These are phyloP conservation scores for Loxodonta africana DNA, from an alignment of 2,113 vertebrate species.

Conservation along the genomic window DNA sequence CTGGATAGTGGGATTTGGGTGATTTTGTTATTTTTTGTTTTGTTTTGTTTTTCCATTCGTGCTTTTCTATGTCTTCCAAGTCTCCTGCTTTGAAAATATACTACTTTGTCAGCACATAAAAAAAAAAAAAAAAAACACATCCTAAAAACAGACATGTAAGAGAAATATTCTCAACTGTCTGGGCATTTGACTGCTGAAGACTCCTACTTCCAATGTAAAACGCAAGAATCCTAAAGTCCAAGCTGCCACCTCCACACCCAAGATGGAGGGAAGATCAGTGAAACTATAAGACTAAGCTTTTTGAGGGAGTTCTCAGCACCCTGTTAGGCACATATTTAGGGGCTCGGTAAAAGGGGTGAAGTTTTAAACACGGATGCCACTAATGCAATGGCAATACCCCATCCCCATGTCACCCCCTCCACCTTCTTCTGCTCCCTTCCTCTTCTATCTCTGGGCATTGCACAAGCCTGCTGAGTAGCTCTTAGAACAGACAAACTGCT, in stretches of 20 bases:
- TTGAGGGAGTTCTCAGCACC: neutral
- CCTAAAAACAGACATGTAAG: conserved; percentile 70
- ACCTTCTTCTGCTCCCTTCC: neutral
- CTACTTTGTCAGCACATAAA: conserved; percentile 56
- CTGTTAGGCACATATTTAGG: neutral
- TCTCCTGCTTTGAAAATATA: conserved; percentile 67
- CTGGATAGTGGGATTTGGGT: neutral
- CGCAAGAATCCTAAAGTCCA: conserved; percentile 22
- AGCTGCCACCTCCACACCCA: neutral
- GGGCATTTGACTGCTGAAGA: conserved; percentile 52
- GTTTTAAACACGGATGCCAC: conserved; percentile 22
- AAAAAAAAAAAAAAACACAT: conserved; percentile 25
- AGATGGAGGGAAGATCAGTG: conserved; percentile 30
- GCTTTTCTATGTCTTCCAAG: conserved; percentile 63
- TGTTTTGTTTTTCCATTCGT: conserved; percentile 57
- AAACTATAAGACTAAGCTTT: conserved; percentile 46
- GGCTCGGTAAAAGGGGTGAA: conserved; percentile 23
- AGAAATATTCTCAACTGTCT: conserved; percentile 71
- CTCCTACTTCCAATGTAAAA: conserved; percentile 62
- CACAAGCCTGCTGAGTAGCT: neutral
- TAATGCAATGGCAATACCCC: neutral
- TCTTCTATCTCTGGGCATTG: neutral
- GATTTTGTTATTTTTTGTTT: neutral
- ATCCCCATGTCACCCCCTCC: neutral
- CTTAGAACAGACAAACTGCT: conserved; percentile 47